phyloP scores from a whole-genome alignment of 1,140 invertebrate genomes.

The Zaprionus taronus region DNA sequence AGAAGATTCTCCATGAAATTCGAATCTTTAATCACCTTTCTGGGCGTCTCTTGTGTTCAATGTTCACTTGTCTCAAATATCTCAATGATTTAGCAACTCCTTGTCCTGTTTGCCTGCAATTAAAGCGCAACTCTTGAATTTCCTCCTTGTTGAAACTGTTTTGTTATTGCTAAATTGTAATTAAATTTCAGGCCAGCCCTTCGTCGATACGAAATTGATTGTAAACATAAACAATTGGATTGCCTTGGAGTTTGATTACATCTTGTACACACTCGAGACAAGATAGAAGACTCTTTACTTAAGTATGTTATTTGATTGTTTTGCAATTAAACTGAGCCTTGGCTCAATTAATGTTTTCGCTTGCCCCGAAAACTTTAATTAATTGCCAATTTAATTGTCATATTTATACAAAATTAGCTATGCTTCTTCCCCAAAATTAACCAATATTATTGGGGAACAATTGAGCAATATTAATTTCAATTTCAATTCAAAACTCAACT shows the following conservation, averaged over 20 bases:
- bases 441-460: constrained; percentile 4
- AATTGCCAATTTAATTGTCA: constrained; percentile 14
- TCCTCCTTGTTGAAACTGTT: neutral
- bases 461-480: neutral
- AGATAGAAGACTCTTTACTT: neutral
- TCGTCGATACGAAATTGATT: neutral
- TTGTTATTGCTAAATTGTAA: constrained; percentile 3
- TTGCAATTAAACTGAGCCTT: constrained; percentile 14
- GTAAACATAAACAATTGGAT: constrained; percentile 4
- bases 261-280: neutral
- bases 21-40: too few species aligned
- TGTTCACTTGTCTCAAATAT: neutral
- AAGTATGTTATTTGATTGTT: constrained; percentile 12
- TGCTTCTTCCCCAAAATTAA: neutral
- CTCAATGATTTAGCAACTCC: too few species aligned
- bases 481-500: neutral
- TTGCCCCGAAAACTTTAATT: neutral
- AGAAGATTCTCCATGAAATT: too few species aligned
- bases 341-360: neutral
- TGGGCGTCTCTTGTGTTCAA: neutral
- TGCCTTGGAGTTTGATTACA: neutral
- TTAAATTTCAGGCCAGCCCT: neutral
- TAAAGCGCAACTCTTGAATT: neutral
- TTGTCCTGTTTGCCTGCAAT: neutral
- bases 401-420: neutral